Base-by-base conservation (phyloP, 1,140 invertebrate genomes). In the Acromyrmex heyeri region DNA sequence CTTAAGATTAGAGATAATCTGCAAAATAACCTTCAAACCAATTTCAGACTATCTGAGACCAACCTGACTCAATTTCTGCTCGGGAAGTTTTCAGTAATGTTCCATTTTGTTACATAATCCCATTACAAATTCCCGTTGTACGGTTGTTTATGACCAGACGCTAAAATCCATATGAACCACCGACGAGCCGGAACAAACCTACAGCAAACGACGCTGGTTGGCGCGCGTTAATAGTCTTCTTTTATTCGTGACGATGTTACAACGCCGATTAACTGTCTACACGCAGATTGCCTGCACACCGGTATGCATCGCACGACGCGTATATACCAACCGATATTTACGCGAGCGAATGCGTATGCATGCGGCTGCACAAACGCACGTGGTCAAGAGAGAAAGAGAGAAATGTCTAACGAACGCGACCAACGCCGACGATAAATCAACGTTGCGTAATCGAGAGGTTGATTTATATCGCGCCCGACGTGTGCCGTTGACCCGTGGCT, bases 371-470 rank as follows among this genome's bases (percentile, higher is more conserved):
- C 72, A 48, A 75, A 48, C 24, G 30, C 72, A 72, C 67, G 53
- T 67, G 78, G n/a, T 34, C 67, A 12, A 61, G 59, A 83, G 64
- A 65, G 76, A 50, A 24, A 76, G 78, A 87, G 76, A 50, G 44
- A 76, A 21, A 85, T 30, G 8, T 24, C 53, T 73, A 77, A 73
- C 55, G 70, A 85, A 70, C 81, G 81, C 59, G 57, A 76, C 70
- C 78, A 59, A n/a, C 57, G 38, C 18, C 38, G 44, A 85, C 81
- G 70, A 85, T 85, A 85, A 85, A 85, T 85, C 81, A 85, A 85
- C n/a, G 81, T 85, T 85, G 81, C 81, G 70, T 57, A 85, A 85
- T 76, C 81, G 57, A 76, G 70, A 85, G 18, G 38, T 85, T 76
- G 81, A 85, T 85, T 85, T 85, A 85, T 77, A 75, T 85, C 81